These are phyloP conservation scores for Chiridota heheva DNA, from an alignment of 35 echinoderm and acorn worm genomes.

Conservation along the genomic window DNA sequence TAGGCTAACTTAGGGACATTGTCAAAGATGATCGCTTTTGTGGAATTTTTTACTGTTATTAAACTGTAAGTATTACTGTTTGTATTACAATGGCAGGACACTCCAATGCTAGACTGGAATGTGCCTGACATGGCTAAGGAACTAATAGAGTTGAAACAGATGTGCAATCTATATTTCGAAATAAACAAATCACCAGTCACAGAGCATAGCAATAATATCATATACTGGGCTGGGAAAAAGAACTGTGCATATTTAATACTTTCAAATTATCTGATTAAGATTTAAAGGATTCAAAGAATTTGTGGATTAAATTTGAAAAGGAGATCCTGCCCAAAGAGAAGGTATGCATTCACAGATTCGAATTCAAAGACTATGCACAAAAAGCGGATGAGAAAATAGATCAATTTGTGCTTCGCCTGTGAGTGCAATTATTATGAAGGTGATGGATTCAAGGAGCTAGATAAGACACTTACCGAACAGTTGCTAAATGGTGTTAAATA, in stretches of 20 bases:
- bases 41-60: no score
- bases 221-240: conserved; percentile 14
- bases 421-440: background rate
- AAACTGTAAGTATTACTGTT: no score
- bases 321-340: conserved; percentile 29
- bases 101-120: conserved; percentile 15
- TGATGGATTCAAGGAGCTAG: no score
- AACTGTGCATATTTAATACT: background rate
- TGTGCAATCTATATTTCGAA: conserved; percentile 19
- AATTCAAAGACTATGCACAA: conserved; percentile 22
- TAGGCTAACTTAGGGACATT: no score
- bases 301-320: background rate
- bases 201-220: conserved; percentile 14
- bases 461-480: no score
- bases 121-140: conserved; percentile 8
- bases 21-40: no score
- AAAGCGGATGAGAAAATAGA: conserved; percentile 11
- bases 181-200: conserved; percentile 20
- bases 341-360: conserved; percentile 4
- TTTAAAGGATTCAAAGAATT: background rate
- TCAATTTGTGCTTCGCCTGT: conserved; percentile 4
- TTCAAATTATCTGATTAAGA: conserved; percentile 9
- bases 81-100: no score
- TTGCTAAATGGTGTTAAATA: no score
- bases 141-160: conserved; percentile 13